Conservation (phyloP, 1,140 invertebrate genomes). For the Epicauta chinensis region DNA sequence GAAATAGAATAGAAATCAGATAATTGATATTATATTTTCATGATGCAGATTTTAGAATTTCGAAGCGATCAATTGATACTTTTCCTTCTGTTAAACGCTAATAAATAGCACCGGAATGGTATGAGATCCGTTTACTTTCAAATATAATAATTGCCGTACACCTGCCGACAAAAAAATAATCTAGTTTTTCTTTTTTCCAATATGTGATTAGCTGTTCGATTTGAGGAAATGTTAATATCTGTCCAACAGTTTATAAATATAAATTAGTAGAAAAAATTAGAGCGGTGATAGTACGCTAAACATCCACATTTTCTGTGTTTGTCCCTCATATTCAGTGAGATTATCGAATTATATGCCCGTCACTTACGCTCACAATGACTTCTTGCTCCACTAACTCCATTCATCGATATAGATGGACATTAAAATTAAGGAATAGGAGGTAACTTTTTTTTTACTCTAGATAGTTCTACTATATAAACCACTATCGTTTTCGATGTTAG, state of each 20-base stretch:
- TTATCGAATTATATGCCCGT: constrained; percentile 25
- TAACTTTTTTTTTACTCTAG: constrained; percentile 18
- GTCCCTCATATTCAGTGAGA: constrained; percentile 17
- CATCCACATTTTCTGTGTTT: constrained; percentile 2
- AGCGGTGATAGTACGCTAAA: constrained; percentile 11
- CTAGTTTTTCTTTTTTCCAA: neutral
- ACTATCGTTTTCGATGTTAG: constrained; percentile 8
- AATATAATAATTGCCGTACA: too few species aligned
- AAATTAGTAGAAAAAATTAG: constrained; percentile 10
- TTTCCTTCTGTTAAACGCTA: too few species aligned
- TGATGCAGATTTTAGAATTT: too few species aligned
- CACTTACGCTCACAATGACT: constrained; percentile 31
- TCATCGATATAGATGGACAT: constrained; percentile 22
- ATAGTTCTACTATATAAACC: constrained; percentile 25
- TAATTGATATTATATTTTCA: too few species aligned
- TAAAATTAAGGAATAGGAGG: constrained; percentile 25
- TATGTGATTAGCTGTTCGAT: neutral
- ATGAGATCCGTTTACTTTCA: too few species aligned
- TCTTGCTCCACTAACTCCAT: constrained; percentile 34
- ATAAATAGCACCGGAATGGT: too few species aligned
- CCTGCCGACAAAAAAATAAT: too few species aligned
- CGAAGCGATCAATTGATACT: too few species aligned
- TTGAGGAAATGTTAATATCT: neutral
- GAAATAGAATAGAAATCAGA: too few species aligned
- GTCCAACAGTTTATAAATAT: neutral